Evolutionary conservation across 2,113 vertebrate genomes (phyloP), one percentile per base, ranked within the genome.

Genomic region (Canis aureus): DNA sequence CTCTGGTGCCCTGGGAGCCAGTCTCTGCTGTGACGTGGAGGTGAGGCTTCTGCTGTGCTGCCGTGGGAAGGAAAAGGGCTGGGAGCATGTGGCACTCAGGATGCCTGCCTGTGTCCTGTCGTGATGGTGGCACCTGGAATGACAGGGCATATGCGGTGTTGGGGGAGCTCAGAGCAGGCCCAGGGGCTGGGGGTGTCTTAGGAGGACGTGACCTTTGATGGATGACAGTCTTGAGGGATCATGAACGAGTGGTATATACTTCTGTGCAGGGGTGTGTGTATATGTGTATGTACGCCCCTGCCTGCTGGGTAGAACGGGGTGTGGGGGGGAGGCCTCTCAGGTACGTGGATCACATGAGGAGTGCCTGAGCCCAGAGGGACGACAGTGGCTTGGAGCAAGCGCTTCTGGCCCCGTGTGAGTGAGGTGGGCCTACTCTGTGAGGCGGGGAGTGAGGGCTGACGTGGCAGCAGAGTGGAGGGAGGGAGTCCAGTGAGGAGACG

Each of bases 281-380:
- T 64, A 57, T 22, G 3, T 29, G 53, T 15, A 53, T 23, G 22
- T 6, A 59, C 1, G 2, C 51, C 29, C 17, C 38, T 74, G 35
- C 38, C 25, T 51, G 12, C 59, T 66, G 23, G 60, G 27, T 19
- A 78, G 53, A 32, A 51, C 71, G 19, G 23, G 3, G 11, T 38
- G 3, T 3, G 32, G n/a, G n/a, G n/a, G n/a, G n/a, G 78, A 23
- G 71, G 10, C 25, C 29, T 66, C 43, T 79, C 51, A 3, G 60
- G 83, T 10, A 67, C 16, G 6, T 0, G 0, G 62, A 35, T 57
- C 0, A 11, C 32, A 17, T 29, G 43, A 67, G 6, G 60, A 35
- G 60, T 15, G 43, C 59, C 19, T 10, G 43, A 23, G 5, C 12
- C 55, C 38, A 51, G 38, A 22, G 67, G 62, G 29, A n/a, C 2